phyloP scores from a whole-genome alignment of 2,888 invertebrate species.

The Drosophila leonis region DNA sequence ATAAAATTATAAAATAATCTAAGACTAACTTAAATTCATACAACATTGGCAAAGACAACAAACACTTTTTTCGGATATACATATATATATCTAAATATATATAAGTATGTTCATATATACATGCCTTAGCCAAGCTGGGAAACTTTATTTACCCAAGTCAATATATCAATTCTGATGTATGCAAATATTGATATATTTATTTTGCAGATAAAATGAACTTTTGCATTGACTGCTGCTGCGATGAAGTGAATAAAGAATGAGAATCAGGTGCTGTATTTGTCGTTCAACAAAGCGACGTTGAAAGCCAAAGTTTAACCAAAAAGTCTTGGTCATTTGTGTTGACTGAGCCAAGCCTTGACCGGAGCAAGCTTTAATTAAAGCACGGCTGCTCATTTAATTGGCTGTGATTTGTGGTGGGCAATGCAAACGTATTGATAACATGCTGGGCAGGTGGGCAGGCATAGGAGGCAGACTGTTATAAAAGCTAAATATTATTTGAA shows the following conservation, averaged over 20 bases:
- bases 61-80: not conserved
- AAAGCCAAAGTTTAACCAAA: conserved; percentile 59
- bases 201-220: conserved; percentile 7
- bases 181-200: conserved; percentile 5
- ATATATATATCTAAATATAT: not conserved
- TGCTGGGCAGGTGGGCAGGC: not conserved
- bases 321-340: conserved; percentile 52
- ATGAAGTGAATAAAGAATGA: conserved; percentile 8
- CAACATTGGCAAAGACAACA: not conserved
- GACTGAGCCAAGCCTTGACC: conserved; percentile 18
- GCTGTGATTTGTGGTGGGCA: conserved; percentile 71
- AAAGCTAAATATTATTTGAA: conserved; percentile 43
- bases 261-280: conserved; percentile 35
- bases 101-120: too few species aligned
- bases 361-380: conserved; percentile 64
- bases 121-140: too few species aligned
- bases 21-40: not conserved
- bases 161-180: conserved; percentile 7
- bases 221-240: conserved; percentile 10
- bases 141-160: not conserved
- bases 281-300: conserved; percentile 49
- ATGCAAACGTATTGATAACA: conserved; percentile 69
- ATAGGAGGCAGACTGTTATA: not conserved
- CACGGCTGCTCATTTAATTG: conserved; percentile 74
- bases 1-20: not conserved